Base-by-base conservation (phyloP, 2,888 invertebrate species). In the Ichneumoninae sp. region DNA sequence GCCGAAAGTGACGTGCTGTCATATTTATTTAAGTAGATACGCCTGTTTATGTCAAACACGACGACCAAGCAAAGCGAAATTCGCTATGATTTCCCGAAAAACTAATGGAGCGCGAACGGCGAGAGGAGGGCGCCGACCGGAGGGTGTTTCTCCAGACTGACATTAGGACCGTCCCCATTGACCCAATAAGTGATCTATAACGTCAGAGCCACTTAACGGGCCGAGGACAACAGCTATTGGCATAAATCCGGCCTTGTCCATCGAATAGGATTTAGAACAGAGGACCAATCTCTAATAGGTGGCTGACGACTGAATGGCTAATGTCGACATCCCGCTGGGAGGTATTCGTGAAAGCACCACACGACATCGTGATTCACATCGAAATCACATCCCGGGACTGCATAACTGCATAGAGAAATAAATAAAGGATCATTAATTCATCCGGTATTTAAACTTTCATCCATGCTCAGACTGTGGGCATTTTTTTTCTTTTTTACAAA, bases 171-270 rank as follows among this genome's bases (percentile, higher is more conserved):
- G 0, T 44, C 10, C 36, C 65, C 65, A 36, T 62, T 65, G 65
- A 36, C 52, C 65, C 50, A 65, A 33, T 50, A 75, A 65, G 22
- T 52, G 4, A 70, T 70, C 33, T 36, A 52, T 36, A 54, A 19
- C 13, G 54, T 70, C 30, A 5, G 36, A 50, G 70, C 10, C 36
- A 33, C 44, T 30, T 36, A 6, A 10, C 5, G 7, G 50, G n/a
- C 33, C 33, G 70, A 26, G 70, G 10, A 33, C 33, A 69, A 50
- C 50, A 69, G 50, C 33, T 33, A 69, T 69, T 50, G 50, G 50
- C 69, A 30, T 50, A n/a, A 13, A 52, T 33, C 16, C 30, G 30
- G n/a, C 30, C n/a, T n/a, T 13, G 10, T 30, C 50, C n/a, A n/a
- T 16, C 30, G 8, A n/a, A 30, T 6, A 69, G 16, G n/a, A 8